phyloP scores from a whole-genome alignment of 2,113 vertebrate genomes.

The Mesitornis unicolor region DNA sequence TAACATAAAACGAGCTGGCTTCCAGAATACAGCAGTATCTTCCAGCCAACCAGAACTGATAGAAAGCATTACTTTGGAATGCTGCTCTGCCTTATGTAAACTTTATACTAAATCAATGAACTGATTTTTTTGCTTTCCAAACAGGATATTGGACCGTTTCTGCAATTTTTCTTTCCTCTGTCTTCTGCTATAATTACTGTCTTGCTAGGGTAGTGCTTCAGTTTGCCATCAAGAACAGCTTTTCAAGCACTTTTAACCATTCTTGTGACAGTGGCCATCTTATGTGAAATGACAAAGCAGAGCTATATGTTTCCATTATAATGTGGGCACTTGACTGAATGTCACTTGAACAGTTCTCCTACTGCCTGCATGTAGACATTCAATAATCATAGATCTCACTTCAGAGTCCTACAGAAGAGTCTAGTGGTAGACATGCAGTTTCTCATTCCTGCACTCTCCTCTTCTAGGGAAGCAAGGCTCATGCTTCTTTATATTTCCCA shows the following conservation, averaged over 20 bases:
- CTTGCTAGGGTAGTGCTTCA: not conserved
- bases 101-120: slow-evolving; percentile 8
- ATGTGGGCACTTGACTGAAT: not conserved
- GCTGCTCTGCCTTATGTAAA: not conserved
- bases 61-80: not conserved
- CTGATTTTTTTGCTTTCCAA: not conserved
- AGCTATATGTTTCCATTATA: not conserved
- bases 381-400: not conserved
- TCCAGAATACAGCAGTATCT: not conserved
- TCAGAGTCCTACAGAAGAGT: not conserved
- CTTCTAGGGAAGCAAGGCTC: not conserved
- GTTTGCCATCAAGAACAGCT: not conserved
- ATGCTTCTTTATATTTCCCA: not conserved
- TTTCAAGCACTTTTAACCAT: not conserved
- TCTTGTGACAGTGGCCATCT: not conserved
- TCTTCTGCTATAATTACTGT: not conserved
- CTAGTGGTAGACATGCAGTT: not conserved
- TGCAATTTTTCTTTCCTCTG: not conserved
- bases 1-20: not conserved
- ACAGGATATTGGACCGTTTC: not conserved
- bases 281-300: not conserved
- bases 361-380: not conserved
- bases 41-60: not conserved
- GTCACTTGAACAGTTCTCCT: not conserved
- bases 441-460: not conserved